Conservation (phyloP, 1,140 invertebrate species). For the Choristoneura fumiferana region DNA sequence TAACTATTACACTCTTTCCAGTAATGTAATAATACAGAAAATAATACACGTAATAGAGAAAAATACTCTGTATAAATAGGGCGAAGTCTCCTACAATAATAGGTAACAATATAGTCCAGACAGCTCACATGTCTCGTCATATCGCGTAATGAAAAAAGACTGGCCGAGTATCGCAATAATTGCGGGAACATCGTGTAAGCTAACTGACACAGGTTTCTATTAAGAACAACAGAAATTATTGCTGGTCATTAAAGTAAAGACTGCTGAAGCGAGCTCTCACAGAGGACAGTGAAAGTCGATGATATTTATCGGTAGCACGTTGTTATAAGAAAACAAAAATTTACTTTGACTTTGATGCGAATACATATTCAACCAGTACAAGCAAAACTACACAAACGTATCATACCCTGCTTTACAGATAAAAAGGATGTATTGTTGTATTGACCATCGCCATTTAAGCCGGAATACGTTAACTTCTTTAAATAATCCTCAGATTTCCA, state of each 20-base stretch:
- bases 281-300: too few species aligned
- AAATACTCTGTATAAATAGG: not conserved
- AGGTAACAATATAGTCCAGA: slow-evolving; percentile 13
- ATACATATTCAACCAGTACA: too few species aligned
- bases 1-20: too few species aligned
- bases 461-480: too few species aligned
- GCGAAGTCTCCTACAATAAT: slow-evolving; percentile 7
- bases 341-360: too few species aligned
- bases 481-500: too few species aligned
- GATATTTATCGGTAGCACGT: too few species aligned
- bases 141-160: slow-evolving; percentile 20
- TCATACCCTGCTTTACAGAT: slow-evolving; percentile 19
- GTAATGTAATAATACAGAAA: not conserved
- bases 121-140: slow-evolving; percentile 17
- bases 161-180: slow-evolving; percentile 36
- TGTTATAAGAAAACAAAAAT: too few species aligned
- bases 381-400: slow-evolving; percentile 17
- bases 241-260: slow-evolving; percentile 51
- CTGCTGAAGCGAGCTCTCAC: slow-evolving; percentile 29
- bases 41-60: not conserved
- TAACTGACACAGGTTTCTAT: slow-evolving; percentile 35
- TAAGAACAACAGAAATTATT: slow-evolving; percentile 37
- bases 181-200: slow-evolving; percentile 38
- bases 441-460: too few species aligned
- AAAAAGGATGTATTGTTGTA: too few species aligned